These are phyloP conservation scores for Natrix natrix DNA, from an alignment of 2,797 vertebrate species.

Conservation along the genomic window DNA sequence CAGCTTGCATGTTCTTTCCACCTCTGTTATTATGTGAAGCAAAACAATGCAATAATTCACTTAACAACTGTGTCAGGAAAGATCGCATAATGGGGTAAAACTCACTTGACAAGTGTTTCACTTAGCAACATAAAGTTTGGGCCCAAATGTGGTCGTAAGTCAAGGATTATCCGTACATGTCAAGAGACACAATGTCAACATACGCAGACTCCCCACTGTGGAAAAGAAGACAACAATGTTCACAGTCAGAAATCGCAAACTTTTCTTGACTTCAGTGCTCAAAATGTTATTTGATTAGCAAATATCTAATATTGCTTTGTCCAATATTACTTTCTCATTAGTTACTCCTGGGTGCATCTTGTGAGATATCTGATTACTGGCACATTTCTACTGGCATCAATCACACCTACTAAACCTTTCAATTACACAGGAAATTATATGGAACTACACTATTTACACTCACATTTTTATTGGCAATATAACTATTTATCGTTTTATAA, in stretches of 20 bases:
- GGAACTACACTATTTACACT: slow-evolving; percentile 54
- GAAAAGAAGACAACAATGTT: slow-evolving; percentile 27
- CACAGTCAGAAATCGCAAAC: slow-evolving; percentile 39
- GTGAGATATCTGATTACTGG: slow-evolving; percentile 47
- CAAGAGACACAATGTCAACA: background rate
- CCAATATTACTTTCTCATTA: slow-evolving; percentile 56
- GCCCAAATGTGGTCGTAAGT: background rate
- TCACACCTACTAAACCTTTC: slow-evolving; percentile 57
- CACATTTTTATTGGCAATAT: slow-evolving; percentile 54
- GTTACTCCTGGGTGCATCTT: slow-evolving; percentile 52
- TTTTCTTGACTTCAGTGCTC: slow-evolving; percentile 38
- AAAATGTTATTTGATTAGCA: slow-evolving; percentile 49
- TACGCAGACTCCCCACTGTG: slow-evolving; percentile 29
- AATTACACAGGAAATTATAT: slow-evolving; percentile 51
- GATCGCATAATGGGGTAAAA: background rate
- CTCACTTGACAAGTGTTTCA: background rate
- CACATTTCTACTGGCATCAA: slow-evolving; percentile 41
- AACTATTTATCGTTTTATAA: slow-evolving; percentile 51
- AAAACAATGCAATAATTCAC: background rate
- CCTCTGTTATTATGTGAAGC: too few relatives aligned
- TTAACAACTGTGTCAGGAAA: background rate
- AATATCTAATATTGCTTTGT: slow-evolving; percentile 43
- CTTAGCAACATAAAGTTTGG: background rate
- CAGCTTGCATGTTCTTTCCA: too few relatives aligned
- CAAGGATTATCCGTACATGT: background rate